Evolutionary conservation across 2,888 invertebrate genomes (phyloP).

Genomic region (Pyrrhia umbra): DNA sequence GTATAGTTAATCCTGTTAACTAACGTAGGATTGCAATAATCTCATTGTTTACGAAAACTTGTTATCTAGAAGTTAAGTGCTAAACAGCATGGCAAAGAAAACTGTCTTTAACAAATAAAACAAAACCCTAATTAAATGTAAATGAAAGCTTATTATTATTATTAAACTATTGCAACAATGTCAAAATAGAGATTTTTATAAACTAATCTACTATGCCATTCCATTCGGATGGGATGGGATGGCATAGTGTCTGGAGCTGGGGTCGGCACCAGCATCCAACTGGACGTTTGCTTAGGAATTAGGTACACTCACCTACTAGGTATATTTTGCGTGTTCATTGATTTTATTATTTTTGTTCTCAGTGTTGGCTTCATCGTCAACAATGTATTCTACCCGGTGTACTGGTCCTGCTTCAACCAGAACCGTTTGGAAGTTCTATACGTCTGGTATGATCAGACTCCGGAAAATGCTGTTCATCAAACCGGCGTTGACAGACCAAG

Average conservation of each 20-base stretch:
- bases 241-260: too few relatives aligned
- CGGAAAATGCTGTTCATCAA: conserved; percentile 85
- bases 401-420: conserved; percentile 90
- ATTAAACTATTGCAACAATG: too few relatives aligned
- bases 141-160: too few relatives aligned
- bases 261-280: neutral
- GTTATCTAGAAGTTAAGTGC: neutral
- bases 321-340: neutral
- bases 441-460: conserved; percentile 85
- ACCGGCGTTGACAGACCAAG: conserved; percentile 84
- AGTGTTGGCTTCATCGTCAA: conserved; percentile 88
- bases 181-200: too few relatives aligned
- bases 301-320: conserved; percentile 12
- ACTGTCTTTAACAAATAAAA: neutral
- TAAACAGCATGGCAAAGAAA: neutral
- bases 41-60: neutral
- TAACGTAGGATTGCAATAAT: neutral
- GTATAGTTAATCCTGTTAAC: neutral
- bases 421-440: conserved; percentile 86
- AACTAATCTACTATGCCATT: too few relatives aligned
- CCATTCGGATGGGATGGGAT: too few relatives aligned
- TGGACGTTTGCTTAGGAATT: neutral
- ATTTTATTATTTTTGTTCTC: conserved; percentile 18
- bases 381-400: conserved; percentile 83
- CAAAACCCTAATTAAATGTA: neutral